phyloP scores from a whole-genome alignment of 2,113 vertebrate genomes.

The Formicarius rufipectus region DNA sequence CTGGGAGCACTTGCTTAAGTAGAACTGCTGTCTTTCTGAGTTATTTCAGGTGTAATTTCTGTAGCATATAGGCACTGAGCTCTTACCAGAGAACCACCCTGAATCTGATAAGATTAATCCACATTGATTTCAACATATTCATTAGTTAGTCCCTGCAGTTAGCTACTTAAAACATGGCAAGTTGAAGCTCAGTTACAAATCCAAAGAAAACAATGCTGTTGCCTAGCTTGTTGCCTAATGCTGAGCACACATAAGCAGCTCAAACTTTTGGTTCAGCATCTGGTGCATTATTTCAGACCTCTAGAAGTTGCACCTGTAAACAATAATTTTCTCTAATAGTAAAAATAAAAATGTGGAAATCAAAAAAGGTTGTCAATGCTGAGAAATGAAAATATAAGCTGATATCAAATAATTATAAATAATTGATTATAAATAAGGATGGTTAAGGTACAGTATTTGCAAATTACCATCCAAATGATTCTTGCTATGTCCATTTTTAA shows the following conservation, averaged over 20 bases:
- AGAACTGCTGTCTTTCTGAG: background rate
- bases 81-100: background rate
- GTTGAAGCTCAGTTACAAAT: background rate
- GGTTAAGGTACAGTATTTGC: background rate
- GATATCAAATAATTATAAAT: background rate
- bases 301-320: background rate
- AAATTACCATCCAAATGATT: background rate
- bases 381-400: background rate
- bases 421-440: background rate
- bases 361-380: background rate
- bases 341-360: background rate
- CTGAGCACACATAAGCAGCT: background rate
- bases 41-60: background rate
- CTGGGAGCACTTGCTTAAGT: background rate
- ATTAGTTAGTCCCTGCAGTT: background rate
- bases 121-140: background rate
- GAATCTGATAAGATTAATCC: background rate
- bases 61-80: background rate
- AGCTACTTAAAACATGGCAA: background rate
- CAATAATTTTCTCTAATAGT: background rate
- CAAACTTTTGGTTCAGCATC: background rate
- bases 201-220: background rate
- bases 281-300: background rate
- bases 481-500: background rate
- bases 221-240: background rate